Conservation (phyloP, 2,888 invertebrate species). For the Ashinkailepas kermadecensis region DNA sequence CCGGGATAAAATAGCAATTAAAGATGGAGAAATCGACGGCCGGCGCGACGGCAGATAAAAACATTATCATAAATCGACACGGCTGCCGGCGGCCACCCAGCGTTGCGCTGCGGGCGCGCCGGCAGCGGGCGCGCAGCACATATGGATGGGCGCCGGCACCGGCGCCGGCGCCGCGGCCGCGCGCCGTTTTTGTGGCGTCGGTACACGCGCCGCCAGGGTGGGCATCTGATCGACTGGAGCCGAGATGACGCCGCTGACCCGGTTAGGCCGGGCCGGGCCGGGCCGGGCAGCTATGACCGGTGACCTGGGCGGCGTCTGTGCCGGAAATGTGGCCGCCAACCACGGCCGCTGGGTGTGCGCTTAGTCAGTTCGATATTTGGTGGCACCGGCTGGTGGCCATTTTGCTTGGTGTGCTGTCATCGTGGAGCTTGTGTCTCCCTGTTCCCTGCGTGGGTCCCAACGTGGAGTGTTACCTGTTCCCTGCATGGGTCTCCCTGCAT, state of each 20-base stretch:
- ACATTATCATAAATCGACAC: conserved; percentile 13
- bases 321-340: too few species aligned
- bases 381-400: too few species aligned
- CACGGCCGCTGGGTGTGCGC: too few species aligned
- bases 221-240: neutral
- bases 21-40: conserved; percentile 9
- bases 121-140: neutral
- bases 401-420: too few species aligned
- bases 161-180: too few species aligned
- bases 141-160: neutral
- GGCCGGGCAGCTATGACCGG: neutral
- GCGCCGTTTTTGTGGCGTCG: neutral
- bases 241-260: neutral
- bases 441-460: too few species aligned
- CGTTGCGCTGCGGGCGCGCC: neutral
- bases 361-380: too few species aligned
- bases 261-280: neutral
- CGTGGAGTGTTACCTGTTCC: too few species aligned
- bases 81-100: neutral
- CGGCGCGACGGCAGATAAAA: neutral
- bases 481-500: too few species aligned
- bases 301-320: neutral
- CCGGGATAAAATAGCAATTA: conserved; percentile 19
- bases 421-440: too few species aligned
- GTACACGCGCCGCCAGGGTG: neutral